Evolutionary conservation across 2,113 vertebrate species (phyloP).

Genomic region (Dendrocopos noguchii): DNA sequence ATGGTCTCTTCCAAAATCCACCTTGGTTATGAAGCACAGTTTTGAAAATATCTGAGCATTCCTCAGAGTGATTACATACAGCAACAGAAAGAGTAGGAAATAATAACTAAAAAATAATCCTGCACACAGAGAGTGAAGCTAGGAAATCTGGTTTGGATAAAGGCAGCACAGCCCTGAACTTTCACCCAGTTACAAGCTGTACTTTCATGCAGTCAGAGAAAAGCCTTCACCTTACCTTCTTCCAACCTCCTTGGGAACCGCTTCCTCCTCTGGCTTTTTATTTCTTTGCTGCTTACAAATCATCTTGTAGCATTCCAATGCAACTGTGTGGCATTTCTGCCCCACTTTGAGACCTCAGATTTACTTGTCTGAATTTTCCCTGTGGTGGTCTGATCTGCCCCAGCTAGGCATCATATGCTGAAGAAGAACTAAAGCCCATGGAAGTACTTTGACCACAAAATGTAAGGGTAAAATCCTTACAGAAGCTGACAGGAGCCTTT

Average conservation of each 20-base stretch:
- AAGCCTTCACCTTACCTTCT: background rate
- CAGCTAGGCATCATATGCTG: background rate
- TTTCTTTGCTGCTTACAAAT: background rate
- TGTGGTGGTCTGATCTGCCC: background rate
- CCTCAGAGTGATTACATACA: background rate
- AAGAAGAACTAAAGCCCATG: fast-evolving
- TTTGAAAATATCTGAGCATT: background rate
- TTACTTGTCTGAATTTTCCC: background rate
- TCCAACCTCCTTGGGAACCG: background rate
- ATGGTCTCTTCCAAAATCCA: background rate
- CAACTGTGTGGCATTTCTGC: background rate
- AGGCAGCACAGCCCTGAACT: background rate
- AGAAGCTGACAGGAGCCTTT: background rate
- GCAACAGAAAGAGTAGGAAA: background rate
- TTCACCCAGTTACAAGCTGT: slow-evolving; percentile 5
- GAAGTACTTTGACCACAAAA: background rate
- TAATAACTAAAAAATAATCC: background rate
- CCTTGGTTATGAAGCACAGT: background rate
- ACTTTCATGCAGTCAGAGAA: background rate
- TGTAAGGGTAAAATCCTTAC: background rate
- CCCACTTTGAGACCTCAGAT: background rate
- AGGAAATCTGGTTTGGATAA: slow-evolving; percentile 51
- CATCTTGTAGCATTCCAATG: background rate
- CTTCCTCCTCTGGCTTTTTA: background rate
- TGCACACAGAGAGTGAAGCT: background rate